Evolutionary conservation across 1,140 invertebrate genomes (phyloP).

Genomic region (Carposina sasakii): DNA sequence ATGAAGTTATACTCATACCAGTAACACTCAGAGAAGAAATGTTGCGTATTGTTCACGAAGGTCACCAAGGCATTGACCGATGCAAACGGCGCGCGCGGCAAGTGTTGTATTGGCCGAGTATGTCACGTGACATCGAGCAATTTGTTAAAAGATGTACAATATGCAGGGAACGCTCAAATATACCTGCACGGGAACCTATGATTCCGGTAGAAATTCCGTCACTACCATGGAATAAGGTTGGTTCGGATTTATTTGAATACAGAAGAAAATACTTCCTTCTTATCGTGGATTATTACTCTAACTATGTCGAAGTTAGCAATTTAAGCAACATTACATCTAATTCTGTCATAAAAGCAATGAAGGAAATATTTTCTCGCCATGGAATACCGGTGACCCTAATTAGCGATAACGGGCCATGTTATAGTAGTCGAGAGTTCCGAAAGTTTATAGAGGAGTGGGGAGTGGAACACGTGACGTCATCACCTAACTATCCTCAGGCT

Average conservation of each 20-base stretch:
- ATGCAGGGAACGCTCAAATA: slow-evolving; percentile 15
- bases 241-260: slow-evolving; percentile 19
- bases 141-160: slow-evolving; percentile 26
- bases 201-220: slow-evolving; percentile 12
- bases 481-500: slow-evolving; percentile 45
- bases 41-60: slow-evolving; percentile 30
- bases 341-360: background rate
- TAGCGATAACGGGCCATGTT: slow-evolving; percentile 40
- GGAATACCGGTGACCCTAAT: slow-evolving; percentile 45
- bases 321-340: slow-evolving; percentile 8
- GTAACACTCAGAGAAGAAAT: slow-evolving; percentile 4
- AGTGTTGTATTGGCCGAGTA: slow-evolving; percentile 44
- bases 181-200: slow-evolving; percentile 9
- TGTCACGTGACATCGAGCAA: slow-evolving; percentile 28
- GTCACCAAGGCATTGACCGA: slow-evolving; percentile 44
- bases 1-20: slow-evolving; percentile 6
- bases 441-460: slow-evolving; percentile 47
- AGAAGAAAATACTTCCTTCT: slow-evolving; percentile 16
- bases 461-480: slow-evolving; percentile 45
- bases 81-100: slow-evolving; percentile 39
- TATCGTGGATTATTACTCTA: slow-evolving; percentile 25
- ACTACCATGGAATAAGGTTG: slow-evolving; percentile 16
- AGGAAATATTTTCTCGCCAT: slow-evolving; percentile 12
- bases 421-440: slow-evolving; percentile 29
- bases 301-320: slow-evolving; percentile 11